Conservation (phyloP, 2,888 invertebrate genomes). For the Lymantria dispar region DNA sequence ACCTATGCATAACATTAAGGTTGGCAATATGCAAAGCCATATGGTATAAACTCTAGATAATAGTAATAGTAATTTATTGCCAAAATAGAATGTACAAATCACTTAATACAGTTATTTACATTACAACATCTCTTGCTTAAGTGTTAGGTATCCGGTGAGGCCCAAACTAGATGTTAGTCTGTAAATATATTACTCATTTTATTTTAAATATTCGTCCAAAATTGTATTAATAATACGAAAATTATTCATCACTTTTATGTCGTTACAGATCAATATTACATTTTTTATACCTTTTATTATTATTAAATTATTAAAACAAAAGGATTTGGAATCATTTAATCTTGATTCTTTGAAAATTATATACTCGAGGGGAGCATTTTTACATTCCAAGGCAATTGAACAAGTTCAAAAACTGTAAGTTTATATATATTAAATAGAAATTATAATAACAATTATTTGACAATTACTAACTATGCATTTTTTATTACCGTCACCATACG, state of each 20-base stretch:
- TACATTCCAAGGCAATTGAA: conserved; percentile 58
- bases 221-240: background rate
- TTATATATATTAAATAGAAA: conserved; percentile 3
- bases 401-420: conserved; percentile 53
- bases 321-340: conserved; percentile 41
- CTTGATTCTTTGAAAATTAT: conserved; percentile 54
- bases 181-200: background rate
- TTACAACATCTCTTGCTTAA: too few relatives aligned
- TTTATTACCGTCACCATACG: too few relatives aligned
- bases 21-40: background rate
- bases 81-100: too few relatives aligned
- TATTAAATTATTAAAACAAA: conserved; percentile 44
- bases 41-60: too few relatives aligned
- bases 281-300: conserved; percentile 53
- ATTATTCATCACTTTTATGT: background rate
- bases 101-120: too few relatives aligned
- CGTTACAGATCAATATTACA: conserved; percentile 53
- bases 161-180: too few relatives aligned
- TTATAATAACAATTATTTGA: too few relatives aligned
- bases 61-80: too few relatives aligned
- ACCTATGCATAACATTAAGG: background rate
- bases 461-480: too few relatives aligned
- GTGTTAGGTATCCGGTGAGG: too few relatives aligned
- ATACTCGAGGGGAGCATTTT: conserved; percentile 57
- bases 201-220: background rate